A percentile compares a stretch with the other conserved stretches of the same genome.
phyloP scores from a whole-genome alignment of 2,797 vertebrate species.

The Pitangus sulphuratus region DNA sequence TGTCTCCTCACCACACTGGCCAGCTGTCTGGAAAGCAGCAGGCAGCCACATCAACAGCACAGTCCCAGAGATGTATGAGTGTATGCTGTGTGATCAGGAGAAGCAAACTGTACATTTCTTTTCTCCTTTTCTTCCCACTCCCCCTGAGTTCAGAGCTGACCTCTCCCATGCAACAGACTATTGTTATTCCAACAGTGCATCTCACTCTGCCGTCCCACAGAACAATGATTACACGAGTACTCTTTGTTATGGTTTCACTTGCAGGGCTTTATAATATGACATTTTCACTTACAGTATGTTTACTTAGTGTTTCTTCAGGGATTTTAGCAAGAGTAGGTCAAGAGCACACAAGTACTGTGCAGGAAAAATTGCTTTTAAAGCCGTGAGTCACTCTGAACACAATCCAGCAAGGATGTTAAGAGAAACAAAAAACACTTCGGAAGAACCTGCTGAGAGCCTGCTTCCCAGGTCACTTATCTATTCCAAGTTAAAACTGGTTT shows the following conservation, averaged over 20 bases:
- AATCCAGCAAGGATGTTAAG: not conserved
- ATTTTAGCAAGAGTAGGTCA: slow-evolving; percentile 47
- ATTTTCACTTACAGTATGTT: not conserved
- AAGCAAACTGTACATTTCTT: not conserved
- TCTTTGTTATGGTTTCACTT: slow-evolving; percentile 4
- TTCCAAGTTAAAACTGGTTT: not conserved
- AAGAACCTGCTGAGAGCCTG: not conserved
- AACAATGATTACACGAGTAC: not conserved
- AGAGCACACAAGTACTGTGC: slow-evolving; percentile 7
- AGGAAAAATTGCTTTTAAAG: not conserved
- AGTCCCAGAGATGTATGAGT: not conserved
- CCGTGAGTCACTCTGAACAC: not conserved
- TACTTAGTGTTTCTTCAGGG: slow-evolving; percentile 8
- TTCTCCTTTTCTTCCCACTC: not conserved
- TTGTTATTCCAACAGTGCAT: not conserved
- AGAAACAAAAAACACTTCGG: not conserved
- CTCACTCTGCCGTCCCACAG: slow-evolving; percentile 32
- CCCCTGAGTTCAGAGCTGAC: not conserved
- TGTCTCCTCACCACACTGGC: accelerated
- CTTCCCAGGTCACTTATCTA: not conserved
- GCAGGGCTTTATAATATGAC: not conserved
- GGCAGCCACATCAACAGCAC: not conserved
- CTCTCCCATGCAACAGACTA: not conserved
- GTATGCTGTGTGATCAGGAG: not conserved
- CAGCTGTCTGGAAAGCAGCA: not conserved